Conservation (phyloP, 2,888 invertebrate genomes). For the Cryptocheilus praepositus region DNA sequence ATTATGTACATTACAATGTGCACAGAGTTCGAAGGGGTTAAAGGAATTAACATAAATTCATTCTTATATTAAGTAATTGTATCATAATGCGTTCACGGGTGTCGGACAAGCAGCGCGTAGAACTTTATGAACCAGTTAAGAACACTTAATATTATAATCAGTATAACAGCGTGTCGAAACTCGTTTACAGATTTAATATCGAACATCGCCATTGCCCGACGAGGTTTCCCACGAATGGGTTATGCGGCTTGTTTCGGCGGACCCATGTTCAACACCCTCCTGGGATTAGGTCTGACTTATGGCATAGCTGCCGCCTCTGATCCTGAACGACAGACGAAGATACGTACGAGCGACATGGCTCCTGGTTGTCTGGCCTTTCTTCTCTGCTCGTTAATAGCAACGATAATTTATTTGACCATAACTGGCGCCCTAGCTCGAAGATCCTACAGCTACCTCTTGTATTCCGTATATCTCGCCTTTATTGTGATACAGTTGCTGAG, state of each 20-base stretch:
- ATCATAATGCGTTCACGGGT: too few species aligned
- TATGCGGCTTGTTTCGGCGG: slow-evolving; percentile 83
- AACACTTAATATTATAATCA: too few species aligned
- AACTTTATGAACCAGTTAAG: too few species aligned
- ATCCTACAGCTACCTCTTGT: slow-evolving; percentile 75
- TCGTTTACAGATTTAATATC: slow-evolving; percentile 77
- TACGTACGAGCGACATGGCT: slow-evolving; percentile 74
- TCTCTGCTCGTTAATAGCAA: slow-evolving; percentile 71
- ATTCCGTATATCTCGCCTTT: slow-evolving; percentile 75
- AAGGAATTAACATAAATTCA: too few species aligned
- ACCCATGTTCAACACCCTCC: slow-evolving; percentile 78
- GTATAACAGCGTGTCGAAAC: background rate
- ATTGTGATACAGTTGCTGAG: slow-evolving; percentile 76
- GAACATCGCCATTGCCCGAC: slow-evolving; percentile 78
- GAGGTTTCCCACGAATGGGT: slow-evolving; percentile 81
- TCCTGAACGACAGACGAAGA: slow-evolving; percentile 50
- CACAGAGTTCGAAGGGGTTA: too few species aligned
- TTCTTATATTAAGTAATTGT: too few species aligned
- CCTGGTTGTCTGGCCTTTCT: slow-evolving; percentile 74
- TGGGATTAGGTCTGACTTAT: slow-evolving; percentile 75
- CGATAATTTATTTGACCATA: slow-evolving; percentile 74
- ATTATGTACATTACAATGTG: too few species aligned
- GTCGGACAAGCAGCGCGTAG: background rate
- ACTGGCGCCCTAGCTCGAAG: slow-evolving; percentile 74
- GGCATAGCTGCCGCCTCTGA: slow-evolving; percentile 56